phyloP scores from a whole-genome alignment of 2,113 vertebrate species.

The Rallus limicola region DNA sequence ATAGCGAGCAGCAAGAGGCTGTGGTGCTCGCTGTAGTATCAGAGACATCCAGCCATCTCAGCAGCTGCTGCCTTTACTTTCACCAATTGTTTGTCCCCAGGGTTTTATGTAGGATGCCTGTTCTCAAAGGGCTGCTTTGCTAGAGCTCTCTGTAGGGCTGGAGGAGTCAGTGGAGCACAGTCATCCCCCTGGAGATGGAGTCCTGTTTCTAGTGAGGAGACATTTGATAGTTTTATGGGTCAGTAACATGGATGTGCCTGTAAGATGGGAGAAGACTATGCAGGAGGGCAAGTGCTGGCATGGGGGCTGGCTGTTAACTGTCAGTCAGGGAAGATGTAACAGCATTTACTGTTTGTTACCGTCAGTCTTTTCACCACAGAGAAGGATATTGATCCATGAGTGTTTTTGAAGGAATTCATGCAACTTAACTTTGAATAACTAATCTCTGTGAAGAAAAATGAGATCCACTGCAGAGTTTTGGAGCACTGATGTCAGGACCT shows the following conservation, averaged over 20 bases:
- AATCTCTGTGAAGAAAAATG: neutral
- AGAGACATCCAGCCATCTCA: neutral
- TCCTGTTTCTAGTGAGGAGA: neutral
- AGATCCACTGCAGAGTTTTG: neutral
- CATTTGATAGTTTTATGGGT: neutral
- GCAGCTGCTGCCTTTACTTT: conserved; percentile 3
- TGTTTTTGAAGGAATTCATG: neutral
- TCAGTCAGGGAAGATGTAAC: neutral
- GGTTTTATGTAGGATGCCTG: neutral
- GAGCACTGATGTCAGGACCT: neutral
- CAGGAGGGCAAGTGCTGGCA: neutral
- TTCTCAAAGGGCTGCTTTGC: neutral
- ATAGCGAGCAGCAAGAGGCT: conserved; percentile 28
- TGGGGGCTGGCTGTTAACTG: neutral
- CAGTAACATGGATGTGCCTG: neutral
- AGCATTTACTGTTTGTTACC: neutral
- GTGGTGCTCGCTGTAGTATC: neutral
- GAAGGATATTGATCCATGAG: neutral
- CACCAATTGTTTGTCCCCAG: neutral
- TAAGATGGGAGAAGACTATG: neutral
- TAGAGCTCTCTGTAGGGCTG: neutral
- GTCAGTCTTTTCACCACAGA: neutral
- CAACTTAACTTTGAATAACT: neutral
- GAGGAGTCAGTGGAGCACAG: neutral
- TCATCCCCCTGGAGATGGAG: neutral